Percentiles rank a stretch among this genome's conserved stretches.
Conservation (phyloP, 2,888 invertebrate genomes). For the Lepetodrilus schrolli region DNA sequence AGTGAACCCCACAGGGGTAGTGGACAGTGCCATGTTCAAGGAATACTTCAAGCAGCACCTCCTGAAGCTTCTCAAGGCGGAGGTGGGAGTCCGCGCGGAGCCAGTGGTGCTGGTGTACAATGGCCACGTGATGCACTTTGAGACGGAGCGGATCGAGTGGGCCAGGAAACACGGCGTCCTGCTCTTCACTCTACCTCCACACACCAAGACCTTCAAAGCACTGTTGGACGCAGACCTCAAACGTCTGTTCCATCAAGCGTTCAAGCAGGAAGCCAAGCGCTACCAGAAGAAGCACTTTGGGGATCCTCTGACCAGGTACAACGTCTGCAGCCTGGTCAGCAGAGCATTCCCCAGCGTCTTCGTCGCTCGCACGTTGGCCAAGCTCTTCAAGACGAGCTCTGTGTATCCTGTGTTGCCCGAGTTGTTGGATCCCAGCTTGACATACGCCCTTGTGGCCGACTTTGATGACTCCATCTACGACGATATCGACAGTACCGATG, state of each 20-base stretch:
- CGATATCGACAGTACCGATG: slow-evolving; percentile 5
- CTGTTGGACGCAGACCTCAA: not conserved
- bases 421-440: not conserved
- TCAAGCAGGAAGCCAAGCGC: slow-evolving; percentile 14
- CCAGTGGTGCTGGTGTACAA: not conserved
- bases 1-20: not conserved
- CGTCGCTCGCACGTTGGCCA: not conserved
- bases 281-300: slow-evolving; percentile 3
- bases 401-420: not conserved
- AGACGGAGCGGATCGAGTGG: slow-evolving; percentile 6
- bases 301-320: not conserved
- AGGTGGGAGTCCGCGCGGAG: not conserved
- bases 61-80: slow-evolving; percentile 8
- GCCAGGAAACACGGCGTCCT: slow-evolving; percentile 11
- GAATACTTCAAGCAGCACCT: slow-evolving; percentile 15
- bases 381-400: not conserved
- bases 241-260: not conserved
- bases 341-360: not conserved
- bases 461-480: not conserved
- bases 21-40: slow-evolving; percentile 7
- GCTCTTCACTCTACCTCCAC: slow-evolving; percentile 1
- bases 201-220: not conserved
- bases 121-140: slow-evolving; percentile 19
- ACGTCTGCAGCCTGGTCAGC: not conserved
- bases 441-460: not conserved